phyloP scores from a whole-genome alignment of 1,140 invertebrate genomes.

The Helicoverpa armigera region DNA sequence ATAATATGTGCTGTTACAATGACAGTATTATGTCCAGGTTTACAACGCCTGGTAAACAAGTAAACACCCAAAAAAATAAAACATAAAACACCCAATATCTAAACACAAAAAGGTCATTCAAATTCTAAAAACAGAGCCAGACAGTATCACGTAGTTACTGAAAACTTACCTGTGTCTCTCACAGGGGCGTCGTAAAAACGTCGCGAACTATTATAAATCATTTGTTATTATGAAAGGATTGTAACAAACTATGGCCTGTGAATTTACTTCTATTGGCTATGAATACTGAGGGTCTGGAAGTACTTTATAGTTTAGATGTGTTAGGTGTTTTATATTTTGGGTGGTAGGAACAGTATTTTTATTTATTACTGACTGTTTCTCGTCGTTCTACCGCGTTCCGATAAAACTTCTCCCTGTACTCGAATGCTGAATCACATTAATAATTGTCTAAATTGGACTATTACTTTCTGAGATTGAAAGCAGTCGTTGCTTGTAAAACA shows the following conservation, averaged over 20 bases:
- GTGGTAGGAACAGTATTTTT: background rate
- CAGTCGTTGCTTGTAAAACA: no score
- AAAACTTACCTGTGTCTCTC: constrained; percentile 20
- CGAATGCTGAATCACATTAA: no score
- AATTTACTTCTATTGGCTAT: constrained; percentile 39
- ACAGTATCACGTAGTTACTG: background rate
- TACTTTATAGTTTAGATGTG: background rate
- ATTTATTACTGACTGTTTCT: no score
- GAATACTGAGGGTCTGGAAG: background rate
- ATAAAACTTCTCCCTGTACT: no score
- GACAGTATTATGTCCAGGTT: no score
- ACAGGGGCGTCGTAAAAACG: constrained; percentile 31
- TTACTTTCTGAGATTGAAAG: no score
- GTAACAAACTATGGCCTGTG: constrained; percentile 16
- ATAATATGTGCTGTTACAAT: no score
- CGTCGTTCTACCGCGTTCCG: no score
- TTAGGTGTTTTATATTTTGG: background rate
- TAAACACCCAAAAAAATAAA: background rate
- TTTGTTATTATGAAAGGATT: constrained; percentile 26
- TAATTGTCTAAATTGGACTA: no score
- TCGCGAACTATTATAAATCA: constrained; percentile 32
- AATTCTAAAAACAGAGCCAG: background rate
- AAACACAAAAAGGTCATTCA: background rate
- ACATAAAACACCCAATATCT: background rate
- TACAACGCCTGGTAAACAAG: no score